These are phyloP conservation scores for Trichonephila clavata DNA, from an alignment of 1,140 invertebrate species.

Conservation along the genomic window DNA sequence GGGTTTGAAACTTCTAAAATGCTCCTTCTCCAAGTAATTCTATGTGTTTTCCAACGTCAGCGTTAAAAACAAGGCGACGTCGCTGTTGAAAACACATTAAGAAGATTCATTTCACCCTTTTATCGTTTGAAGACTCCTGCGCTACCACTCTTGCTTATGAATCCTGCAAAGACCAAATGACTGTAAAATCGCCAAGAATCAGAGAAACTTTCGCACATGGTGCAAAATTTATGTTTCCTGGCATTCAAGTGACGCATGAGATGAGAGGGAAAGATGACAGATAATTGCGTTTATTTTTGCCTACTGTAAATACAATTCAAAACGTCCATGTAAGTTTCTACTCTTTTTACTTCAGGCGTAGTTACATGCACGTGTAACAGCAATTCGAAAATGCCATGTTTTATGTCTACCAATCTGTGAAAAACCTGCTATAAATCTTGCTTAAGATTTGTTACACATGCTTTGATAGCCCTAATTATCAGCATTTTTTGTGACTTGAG, in stretches of 20 bases:
- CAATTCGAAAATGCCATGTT: not conserved
- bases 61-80: not conserved
- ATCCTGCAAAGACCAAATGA: not conserved
- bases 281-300: conserved; percentile 31
- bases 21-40: too few relatives aligned
- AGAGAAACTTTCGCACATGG: not conserved
- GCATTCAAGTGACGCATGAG: not conserved
- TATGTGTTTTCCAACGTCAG: not conserved
- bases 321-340: not conserved
- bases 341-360: not conserved
- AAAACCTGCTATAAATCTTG: not conserved
- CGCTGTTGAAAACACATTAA: not conserved
- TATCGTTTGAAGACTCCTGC: not conserved
- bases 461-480: too few relatives aligned
- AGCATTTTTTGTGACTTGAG: too few relatives aligned
- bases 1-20: too few relatives aligned
- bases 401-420: conserved; percentile 1
- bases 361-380: conserved; percentile 7
- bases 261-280: not conserved
- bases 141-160: not conserved
- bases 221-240: conserved; percentile 19
- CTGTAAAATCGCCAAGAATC: conserved; percentile 27
- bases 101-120: conserved; percentile 10
- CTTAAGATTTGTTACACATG: not conserved
- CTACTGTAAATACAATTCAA: conserved; percentile 26